Base-by-base conservation (phyloP, 2,888 invertebrate species). In the Melanostoma scalare region DNA sequence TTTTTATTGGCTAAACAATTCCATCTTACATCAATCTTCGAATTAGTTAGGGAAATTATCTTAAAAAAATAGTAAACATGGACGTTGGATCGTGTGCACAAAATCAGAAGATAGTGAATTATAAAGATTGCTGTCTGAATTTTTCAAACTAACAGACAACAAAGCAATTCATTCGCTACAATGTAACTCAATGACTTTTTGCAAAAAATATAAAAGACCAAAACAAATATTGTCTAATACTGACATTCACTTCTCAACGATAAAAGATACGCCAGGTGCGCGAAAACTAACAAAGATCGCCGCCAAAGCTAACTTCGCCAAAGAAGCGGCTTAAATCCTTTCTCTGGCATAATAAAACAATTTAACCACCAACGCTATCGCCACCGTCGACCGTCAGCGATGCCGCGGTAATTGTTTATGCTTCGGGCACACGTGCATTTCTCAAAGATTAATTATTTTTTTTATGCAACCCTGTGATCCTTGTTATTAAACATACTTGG, bases 401-500 rank as follows among this genome's bases (percentile, higher is more conserved):
- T n/a, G 35, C 46, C 8, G 38, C 50, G 63, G 68, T 65, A 77
- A 77, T 77, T 77, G 50, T 52, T 63, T 20, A 30, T 3, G 68
- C 82, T 73, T 58, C 56, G 46, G 63, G 77, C 68, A 63, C 63
- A 73, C 73, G 56, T 77, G 73, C 55, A 77, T 77, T 77, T 77
- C 36, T 58, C 46, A 73, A 69, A 73, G 82, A 82, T 77, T 73
- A 77, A 82, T 77, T 68, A 56, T 48, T 56, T 73, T 55, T 63
- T 73, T 82, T 82, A 73, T 73, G 73, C 46, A 77, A 82, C 68
- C 61, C 56, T 63, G 20, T 73, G 68, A 82, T 77, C 82, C 82
- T 82, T 82, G 60, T 71, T 40, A 46, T 71, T 35, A 56, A 60
- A 53, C 65, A 33, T 20, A 53, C 44, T 42, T 42, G 35, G 53